phyloP scores from a whole-genome alignment of 2,888 invertebrate species.

The Ommatoiulus sabulosus region DNA sequence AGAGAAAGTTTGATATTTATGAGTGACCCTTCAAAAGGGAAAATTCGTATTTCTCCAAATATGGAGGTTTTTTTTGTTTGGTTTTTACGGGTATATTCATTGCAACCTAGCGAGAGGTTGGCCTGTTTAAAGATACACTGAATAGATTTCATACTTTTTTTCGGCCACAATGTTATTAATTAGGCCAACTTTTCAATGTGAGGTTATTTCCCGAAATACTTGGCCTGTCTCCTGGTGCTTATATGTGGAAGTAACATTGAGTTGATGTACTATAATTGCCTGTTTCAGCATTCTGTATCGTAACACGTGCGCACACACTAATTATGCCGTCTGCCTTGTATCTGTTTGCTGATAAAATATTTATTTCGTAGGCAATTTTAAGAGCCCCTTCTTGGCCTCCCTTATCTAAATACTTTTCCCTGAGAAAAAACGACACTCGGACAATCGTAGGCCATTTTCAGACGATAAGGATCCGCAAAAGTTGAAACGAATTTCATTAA shows the following conservation, averaged over 20 bases:
- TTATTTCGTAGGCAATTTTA: not conserved
- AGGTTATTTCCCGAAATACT: not conserved
- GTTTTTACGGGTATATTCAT: no score
- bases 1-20: no score
- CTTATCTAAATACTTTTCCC: not conserved
- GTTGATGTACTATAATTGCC: not conserved
- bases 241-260: not conserved
- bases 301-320: not conserved
- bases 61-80: no score
- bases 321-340: slow-evolving; percentile 3
- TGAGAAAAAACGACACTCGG: not conserved
- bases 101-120: no score
- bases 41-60: no score
- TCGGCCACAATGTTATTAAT: not conserved
- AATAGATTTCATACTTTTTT: not conserved
- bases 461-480: not conserved
- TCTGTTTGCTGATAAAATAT: not conserved
- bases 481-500: not conserved
- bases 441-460: not conserved
- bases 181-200: not conserved
- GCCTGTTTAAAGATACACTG: not conserved
- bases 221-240: not conserved
- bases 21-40: no score
- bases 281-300: not conserved
- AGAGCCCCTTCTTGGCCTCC: not conserved